Percentiles rank a stretch among this genome's conserved stretches.
Conservation (phyloP, 2,113 vertebrate genomes). For the Cisticola juncidis region DNA sequence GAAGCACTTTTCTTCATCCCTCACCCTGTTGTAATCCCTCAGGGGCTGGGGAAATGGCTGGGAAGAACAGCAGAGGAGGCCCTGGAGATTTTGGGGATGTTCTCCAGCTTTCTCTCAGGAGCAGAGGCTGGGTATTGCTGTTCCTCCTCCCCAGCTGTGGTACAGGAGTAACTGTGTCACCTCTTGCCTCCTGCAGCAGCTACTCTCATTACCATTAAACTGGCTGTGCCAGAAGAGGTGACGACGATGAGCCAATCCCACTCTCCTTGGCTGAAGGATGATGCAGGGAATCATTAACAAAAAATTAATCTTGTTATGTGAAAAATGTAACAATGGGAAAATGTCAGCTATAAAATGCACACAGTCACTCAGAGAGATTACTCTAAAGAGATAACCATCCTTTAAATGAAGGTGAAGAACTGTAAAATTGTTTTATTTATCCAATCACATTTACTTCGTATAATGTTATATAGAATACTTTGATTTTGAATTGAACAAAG, state of each 20-base stretch:
- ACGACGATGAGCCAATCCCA: rapidly evolving
- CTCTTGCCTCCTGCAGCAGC: background rate
- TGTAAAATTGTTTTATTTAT: background rate
- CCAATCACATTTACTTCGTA: background rate
- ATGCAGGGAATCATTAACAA: background rate
- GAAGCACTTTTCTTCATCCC: background rate
- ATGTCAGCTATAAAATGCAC: background rate
- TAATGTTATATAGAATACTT: background rate
- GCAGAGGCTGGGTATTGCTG: background rate
- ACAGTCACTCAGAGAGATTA: background rate
- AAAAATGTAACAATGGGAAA: background rate
- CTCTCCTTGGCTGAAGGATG: background rate
- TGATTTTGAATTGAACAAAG: background rate
- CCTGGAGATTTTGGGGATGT: background rate
- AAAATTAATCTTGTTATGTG: background rate
- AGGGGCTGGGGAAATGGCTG: background rate
- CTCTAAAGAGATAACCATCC: background rate
- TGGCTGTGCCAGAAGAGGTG: background rate
- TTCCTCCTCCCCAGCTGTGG: background rate
- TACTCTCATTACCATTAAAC: background rate
- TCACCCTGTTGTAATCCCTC: background rate
- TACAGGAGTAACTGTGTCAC: background rate
- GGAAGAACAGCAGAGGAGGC: background rate
- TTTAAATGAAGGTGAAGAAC: background rate
- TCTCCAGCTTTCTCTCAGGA: background rate